Base-by-base conservation (phyloP, 2,888 invertebrate species). In the Chydorus sphaericus region DNA sequence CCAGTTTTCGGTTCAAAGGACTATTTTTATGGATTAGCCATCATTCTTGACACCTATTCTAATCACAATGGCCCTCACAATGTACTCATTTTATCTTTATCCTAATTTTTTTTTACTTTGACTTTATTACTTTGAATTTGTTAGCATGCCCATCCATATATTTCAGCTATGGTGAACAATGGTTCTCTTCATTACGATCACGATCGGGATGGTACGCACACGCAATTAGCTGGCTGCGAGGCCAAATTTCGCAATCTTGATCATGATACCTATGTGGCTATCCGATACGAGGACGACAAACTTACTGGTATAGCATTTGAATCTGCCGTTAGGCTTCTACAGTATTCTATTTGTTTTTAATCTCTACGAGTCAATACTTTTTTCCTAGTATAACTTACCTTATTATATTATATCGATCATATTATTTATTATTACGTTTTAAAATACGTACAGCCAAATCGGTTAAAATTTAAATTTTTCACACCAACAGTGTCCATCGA, bases 1-100 rank as follows among this genome's bases (percentile, higher is more conserved):
- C 82, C 85, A 0, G 93, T 98, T 4, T 98, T 98, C 73, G 98
- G 98, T 16, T 93, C 85, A 69, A 84, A 82, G 66, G 93, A 99
- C 69, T 82, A 78, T 66, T 98, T 94, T 72, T 77, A 81, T 62
- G 85, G 98, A 0, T 73, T 99, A 36, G 92, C 85, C 4, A 78
- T 99, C 36, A 86, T 98, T 67, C 72, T 98, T 59, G 98, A 99
- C 66, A 98, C 98, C 0, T 99, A 98, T 69, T 96, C 93, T 70
- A 99, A 99, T 70, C 96, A 98, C 66, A 97, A 98, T 74, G 97
- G 96, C 5, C 89, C 90, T 18, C 97, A 98, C 68, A 93, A 93
- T 76, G 96, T 96, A 73, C 79, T 83, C 49, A n/a, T n/a, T n/a
- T n/a, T n/a, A n/a, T 49, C 48, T 51, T 29, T 20, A 49, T 56